Conservation (phyloP, 1,140 invertebrate genomes). For the Protaetia brevitarsis region DNA sequence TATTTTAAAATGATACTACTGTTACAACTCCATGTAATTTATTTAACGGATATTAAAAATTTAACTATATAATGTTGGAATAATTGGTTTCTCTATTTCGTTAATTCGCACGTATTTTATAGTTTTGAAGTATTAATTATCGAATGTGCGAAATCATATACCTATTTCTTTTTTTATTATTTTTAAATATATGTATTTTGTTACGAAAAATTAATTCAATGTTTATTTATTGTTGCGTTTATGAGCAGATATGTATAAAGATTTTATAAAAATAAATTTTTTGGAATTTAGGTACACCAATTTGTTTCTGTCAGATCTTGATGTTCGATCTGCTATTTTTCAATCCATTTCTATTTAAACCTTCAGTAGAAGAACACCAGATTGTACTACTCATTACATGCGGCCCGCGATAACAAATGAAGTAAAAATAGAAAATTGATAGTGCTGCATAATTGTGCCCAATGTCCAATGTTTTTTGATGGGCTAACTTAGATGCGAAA, state of each 20-base stretch:
- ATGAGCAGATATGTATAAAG: not conserved
- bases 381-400: no score
- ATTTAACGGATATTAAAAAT: no score
- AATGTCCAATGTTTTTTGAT: no score
- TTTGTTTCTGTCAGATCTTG: not conserved
- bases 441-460: no score
- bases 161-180: not conserved
- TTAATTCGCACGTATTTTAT: not conserved
- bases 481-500: no score
- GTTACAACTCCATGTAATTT: not conserved
- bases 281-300: not conserved
- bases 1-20: not conserved
- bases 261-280: conserved; percentile 6
- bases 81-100: not conserved
- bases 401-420: no score
- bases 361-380: no score
- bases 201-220: not conserved
- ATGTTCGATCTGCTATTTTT: not conserved
- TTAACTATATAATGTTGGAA: no score
- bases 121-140: no score
- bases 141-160: not conserved
- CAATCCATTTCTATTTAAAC: not conserved
- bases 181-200: not conserved
- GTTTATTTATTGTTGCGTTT: not conserved
- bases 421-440: no score